A percentile compares a stretch with the other conserved stretches of the same genome.
phyloP scores from a whole-genome alignment of 2,113 vertebrate species.

The Microcebus murinus region DNA sequence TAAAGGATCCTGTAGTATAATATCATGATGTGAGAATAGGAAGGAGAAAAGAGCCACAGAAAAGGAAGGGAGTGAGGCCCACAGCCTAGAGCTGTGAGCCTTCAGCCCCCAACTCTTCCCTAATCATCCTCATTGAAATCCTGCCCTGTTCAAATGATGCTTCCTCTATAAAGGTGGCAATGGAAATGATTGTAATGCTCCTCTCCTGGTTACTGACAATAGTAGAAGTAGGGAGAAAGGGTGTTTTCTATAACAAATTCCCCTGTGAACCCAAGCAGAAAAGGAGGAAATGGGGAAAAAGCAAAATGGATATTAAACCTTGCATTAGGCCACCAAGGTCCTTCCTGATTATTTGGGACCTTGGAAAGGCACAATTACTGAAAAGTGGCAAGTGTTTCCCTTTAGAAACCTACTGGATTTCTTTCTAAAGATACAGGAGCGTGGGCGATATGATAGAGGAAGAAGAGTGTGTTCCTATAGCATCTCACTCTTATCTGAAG shows the following conservation, averaged over 20 bases:
- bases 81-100: background rate
- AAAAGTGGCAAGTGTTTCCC: background rate
- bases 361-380: background rate
- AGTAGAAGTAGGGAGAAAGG: background rate
- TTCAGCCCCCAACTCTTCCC: background rate
- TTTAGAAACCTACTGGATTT: background rate
- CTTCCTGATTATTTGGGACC: background rate
- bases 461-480: background rate
- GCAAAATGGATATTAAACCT: background rate
- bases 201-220: background rate
- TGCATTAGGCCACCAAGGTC: background rate
- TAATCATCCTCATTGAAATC: background rate
- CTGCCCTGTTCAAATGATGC: background rate
- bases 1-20: background rate
- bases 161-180: background rate
- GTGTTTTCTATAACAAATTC: background rate
- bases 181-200: background rate
- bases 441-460: background rate
- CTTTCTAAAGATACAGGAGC: background rate
- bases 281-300: background rate
- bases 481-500: background rate
- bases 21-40: background rate
- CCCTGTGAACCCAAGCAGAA: background rate
- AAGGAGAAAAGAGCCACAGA: background rate
- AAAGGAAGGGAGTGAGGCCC: background rate